These are phyloP conservation scores for Alcedo quadribrachys DNA, from an alignment of 2,797 vertebrate genomes.

Conservation along the genomic window DNA sequence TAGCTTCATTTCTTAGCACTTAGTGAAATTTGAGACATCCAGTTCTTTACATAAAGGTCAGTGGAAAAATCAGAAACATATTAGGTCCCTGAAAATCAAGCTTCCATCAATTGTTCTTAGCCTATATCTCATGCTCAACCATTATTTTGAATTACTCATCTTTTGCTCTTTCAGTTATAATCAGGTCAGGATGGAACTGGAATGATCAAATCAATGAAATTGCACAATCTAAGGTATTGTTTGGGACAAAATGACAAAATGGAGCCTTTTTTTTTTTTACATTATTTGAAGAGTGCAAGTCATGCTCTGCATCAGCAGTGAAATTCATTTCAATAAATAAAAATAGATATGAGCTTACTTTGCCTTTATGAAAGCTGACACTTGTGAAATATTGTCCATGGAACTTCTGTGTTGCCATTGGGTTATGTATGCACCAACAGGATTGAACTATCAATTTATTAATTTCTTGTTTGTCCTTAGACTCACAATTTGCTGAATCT, in stretches of 20 bases:
- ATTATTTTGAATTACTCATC: not conserved
- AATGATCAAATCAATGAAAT: not conserved
- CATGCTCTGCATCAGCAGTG: not conserved
- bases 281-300: not conserved
- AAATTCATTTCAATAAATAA: not conserved
- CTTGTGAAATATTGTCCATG: not conserved
- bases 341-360: not conserved
- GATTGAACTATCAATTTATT: not conserved
- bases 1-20: not conserved
- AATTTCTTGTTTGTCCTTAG: not conserved
- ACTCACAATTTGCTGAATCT: not conserved
- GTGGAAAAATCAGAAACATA: not conserved
- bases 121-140: not conserved
- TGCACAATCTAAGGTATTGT: not conserved
- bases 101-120: not conserved
- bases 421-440: not conserved
- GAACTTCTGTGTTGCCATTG: not conserved
- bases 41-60: not conserved
- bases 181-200: not conserved
- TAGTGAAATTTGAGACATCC: not conserved
- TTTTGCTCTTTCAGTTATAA: not conserved
- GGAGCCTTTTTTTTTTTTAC: not conserved
- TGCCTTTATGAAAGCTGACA: not conserved
- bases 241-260: not conserved
- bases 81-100: not conserved